These are phyloP conservation scores for Limnodromus scolopaceus DNA, from an alignment of 2,797 vertebrate genomes.

Conservation along the genomic window DNA sequence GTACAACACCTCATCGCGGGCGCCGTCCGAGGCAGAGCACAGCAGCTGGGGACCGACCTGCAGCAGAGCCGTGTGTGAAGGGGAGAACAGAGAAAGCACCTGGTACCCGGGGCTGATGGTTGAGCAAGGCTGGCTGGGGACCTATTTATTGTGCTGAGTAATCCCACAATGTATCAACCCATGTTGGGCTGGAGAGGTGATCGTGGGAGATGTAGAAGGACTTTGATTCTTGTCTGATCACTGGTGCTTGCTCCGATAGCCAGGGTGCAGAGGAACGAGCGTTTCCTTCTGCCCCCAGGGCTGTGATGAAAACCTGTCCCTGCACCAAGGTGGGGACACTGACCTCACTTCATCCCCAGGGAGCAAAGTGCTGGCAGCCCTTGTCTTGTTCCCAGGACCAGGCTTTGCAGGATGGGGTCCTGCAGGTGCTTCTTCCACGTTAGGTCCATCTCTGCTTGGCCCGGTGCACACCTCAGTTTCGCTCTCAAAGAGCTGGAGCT, in stretches of 20 bases:
- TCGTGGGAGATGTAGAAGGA: background rate
- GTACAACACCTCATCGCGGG: background rate
- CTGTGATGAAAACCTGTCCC: background rate
- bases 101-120: rapidly evolving
- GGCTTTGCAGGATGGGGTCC: background rate
- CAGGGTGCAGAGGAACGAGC: rapidly evolving
- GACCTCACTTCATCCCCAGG: background rate
- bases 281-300: background rate
- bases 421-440: rapidly evolving
- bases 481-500: background rate
- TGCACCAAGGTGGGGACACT: background rate
- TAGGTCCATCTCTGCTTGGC: background rate
- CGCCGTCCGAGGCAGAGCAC: background rate
- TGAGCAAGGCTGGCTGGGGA: background rate
- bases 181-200: background rate
- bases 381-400: background rate
- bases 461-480: background rate
- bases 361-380: background rate
- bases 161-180: rapidly evolving
- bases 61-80: background rate
- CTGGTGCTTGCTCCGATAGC: background rate
- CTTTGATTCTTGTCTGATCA: background rate
- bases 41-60: background rate
- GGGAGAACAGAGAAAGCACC: background rate
- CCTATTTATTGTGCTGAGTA: background rate